phyloP scores from a whole-genome alignment of 2,888 invertebrate species.

The Meliscaeva auricollis region DNA sequence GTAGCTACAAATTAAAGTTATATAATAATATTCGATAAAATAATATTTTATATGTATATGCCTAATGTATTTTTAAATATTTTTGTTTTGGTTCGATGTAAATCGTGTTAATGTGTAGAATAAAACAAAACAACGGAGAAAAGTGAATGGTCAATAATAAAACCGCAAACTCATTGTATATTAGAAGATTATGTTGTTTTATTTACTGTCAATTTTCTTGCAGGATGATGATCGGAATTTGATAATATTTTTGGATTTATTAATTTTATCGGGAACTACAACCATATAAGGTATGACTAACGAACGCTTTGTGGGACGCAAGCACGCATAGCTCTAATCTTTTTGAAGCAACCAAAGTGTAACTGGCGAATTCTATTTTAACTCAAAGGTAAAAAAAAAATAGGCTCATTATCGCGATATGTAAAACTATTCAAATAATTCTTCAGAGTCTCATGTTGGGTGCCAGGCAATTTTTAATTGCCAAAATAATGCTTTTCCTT shows the following conservation, averaged over 20 bases:
- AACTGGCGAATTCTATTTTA: no score
- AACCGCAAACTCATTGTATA: slow-evolving; percentile 65
- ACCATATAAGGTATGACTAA: no score
- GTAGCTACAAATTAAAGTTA: slow-evolving; percentile 24
- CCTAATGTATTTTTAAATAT: slow-evolving; percentile 36
- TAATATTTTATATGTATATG: slow-evolving; percentile 48
- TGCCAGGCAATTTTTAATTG: no score
- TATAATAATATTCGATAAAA: slow-evolving; percentile 38
- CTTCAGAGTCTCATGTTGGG: no score
- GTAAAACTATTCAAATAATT: no score
- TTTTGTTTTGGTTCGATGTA: slow-evolving; percentile 58
- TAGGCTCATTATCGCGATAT: no score
- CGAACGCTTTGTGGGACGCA: no score
- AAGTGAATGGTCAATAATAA: slow-evolving; percentile 69
- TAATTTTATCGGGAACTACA: no score
- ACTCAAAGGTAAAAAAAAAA: no score
- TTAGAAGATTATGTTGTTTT: slow-evolving; percentile 27
- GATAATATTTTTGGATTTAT: neutral
- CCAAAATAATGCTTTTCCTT: no score
- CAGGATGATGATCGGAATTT: neutral
- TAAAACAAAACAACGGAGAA: slow-evolving; percentile 39
- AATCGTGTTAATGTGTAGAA: slow-evolving; percentile 62
- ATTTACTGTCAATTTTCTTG: neutral
- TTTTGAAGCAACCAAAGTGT: no score
- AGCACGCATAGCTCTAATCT: no score